Conservation (phyloP, 2,888 invertebrate species). For the Andrena dorsata region DNA sequence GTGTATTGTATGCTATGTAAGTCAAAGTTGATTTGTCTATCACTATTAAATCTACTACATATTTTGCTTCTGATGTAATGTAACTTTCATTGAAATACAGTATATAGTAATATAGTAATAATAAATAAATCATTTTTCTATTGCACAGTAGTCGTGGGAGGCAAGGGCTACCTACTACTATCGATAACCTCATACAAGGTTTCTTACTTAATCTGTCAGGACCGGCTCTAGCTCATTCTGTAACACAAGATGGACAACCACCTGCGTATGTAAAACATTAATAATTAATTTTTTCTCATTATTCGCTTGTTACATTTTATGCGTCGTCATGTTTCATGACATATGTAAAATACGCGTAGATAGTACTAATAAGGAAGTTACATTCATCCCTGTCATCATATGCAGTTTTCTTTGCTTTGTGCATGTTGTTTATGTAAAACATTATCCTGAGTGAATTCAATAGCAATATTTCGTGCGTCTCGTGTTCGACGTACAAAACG, state of each 20-base stretch:
- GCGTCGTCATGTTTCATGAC: neutral
- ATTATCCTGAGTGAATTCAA: constrained; percentile 54
- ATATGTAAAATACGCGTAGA: neutral
- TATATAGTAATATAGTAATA: too few species aligned
- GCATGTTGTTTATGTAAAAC: constrained; percentile 13
- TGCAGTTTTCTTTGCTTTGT: constrained; percentile 5
- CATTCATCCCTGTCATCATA: neutral
- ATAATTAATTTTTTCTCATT: constrained; percentile 10
- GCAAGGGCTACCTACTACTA: constrained; percentile 74
- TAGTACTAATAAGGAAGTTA: neutral
- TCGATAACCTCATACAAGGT: constrained; percentile 87
- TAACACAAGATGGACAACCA: constrained; percentile 81
- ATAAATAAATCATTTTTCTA: constrained; percentile 35
- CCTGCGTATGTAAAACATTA: constrained; percentile 81
- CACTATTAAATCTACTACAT: too few species aligned
- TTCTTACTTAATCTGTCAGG: constrained; percentile 87
- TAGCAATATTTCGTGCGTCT: constrained; percentile 12
- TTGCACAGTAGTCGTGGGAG: constrained; percentile 74
- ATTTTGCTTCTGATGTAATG: too few species aligned
- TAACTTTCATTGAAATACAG: too few species aligned
- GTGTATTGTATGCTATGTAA: too few species aligned
- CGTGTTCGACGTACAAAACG: constrained; percentile 21
- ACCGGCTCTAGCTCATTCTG: constrained; percentile 79
- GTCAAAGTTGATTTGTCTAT: too few species aligned
- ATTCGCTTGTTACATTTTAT: neutral